A percentile compares a stretch with the other conserved stretches of the same genome.
These are phyloP conservation scores for Felis chaus DNA, from an alignment of 2,113 vertebrate genomes.

Conservation along the genomic window DNA sequence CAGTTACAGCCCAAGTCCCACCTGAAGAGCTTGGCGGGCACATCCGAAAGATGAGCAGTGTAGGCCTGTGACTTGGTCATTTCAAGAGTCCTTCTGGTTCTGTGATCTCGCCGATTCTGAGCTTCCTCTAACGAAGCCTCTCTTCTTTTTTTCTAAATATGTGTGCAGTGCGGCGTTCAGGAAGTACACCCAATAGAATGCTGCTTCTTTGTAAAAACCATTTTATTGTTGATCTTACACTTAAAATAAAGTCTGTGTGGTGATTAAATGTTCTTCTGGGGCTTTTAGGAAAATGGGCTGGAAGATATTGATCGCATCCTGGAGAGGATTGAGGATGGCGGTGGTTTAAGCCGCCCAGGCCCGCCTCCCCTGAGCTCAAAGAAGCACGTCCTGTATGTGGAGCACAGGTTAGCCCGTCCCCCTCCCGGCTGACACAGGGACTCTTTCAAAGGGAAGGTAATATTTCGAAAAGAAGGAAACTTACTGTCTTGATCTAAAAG, in stretches of 20 bases:
- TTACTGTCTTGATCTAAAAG: neutral
- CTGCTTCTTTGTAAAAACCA: neutral
- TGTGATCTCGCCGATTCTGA: neutral
- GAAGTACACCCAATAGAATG: neutral
- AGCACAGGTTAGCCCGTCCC: constrained; percentile 89
- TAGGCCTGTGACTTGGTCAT: too few relatives aligned
- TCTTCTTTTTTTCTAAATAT: neutral
- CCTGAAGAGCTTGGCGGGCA: neutral
- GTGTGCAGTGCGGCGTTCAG: neutral
- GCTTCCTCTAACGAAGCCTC: neutral
- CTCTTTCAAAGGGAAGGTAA: accelerated
- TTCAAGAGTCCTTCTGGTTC: neutral
- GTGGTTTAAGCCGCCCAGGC: constrained; percentile 55
- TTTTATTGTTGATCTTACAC: neutral
- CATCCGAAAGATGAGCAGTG: accelerated
- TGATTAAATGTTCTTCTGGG: neutral
- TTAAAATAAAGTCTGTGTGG: neutral
- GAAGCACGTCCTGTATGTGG: constrained; percentile 90
- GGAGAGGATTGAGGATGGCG: constrained; percentile 89
- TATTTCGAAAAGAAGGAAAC: too few relatives aligned
- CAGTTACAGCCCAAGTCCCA: neutral
- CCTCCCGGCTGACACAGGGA: neutral
- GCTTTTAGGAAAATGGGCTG: constrained; percentile 82
- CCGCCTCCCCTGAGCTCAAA: constrained; percentile 31
- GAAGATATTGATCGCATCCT: constrained; percentile 93